Evolutionary conservation across 2,113 vertebrate genomes (phyloP), one percentile per base, ranked within the genome.

Genomic region (Nannobrachium achirus): DNA sequence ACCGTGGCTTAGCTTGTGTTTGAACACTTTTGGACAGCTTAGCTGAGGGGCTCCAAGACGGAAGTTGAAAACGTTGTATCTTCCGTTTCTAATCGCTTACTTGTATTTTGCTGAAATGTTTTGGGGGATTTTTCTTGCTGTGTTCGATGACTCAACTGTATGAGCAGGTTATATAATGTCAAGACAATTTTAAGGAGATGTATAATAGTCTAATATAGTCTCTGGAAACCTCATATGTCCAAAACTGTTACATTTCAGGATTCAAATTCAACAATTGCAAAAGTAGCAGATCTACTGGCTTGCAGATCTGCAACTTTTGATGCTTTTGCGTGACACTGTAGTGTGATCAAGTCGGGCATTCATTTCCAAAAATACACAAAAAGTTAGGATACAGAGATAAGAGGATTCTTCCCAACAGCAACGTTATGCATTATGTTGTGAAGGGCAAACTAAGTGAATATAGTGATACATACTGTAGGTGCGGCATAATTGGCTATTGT

Each of bases 1-100:
- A 60, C 65, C 71, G 78, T 79, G 77, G 70, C 72, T 80, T 68
- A 82, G 75, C 78, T 33, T 66, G 39, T 70, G 63, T 82, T 77
- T 75, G 66, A 84, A 79, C 79, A 83, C 70, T 73, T 82, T 79
- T 58, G 49, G 63, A 68, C 69, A 77, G 71, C 62, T 73, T 57
- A 66, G 62, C 41, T 61, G 50, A 70, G 10, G 59, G 45, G 81
- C 69, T 81, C 49, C 68, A 39, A 83, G 71, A 72, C 70, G 79
- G 57, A 81, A 53, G 59, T 75, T 84, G 60, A 62, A 70, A 80
- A 83, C 25, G 10, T 66, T 82, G 50, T 71, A 44, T 64, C 42
- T 39, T 57, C 19, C 44, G n/a, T 69, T 82, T 81, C 15, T 44
- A 79, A 85, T 66, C 39, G 25, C 25, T 33, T n/a, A 5, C 25